phyloP scores from a whole-genome alignment of 1,140 invertebrate species.

The Mercenaria mercenaria region DNA sequence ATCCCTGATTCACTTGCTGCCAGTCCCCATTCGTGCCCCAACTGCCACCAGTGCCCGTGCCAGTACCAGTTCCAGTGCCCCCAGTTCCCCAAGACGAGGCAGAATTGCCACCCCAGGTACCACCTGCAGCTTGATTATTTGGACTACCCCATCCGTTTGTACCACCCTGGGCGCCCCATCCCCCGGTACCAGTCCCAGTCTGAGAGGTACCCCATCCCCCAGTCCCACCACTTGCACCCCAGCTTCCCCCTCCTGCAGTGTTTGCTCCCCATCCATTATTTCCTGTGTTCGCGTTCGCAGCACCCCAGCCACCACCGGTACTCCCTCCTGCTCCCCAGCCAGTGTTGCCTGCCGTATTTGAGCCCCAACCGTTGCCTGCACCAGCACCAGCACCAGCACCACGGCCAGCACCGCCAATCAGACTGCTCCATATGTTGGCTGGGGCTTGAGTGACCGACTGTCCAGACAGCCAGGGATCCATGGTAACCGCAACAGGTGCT shows the following conservation, averaged over 20 bases:
- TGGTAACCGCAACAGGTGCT: constrained; percentile 49
- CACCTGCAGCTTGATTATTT: not conserved
- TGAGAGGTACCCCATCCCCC: not conserved
- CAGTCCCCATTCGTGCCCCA: constrained; percentile 1
- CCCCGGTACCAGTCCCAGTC: too few species aligned
- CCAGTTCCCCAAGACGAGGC: not conserved
- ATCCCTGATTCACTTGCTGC: constrained; percentile 47
- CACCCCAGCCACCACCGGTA: not conserved
- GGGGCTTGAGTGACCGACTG: constrained; percentile 54
- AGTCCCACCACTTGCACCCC: not conserved
- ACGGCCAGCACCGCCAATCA: not conserved
- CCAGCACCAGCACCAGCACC: not conserved
- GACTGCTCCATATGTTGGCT: not conserved
- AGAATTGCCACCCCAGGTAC: not conserved
- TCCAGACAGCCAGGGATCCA: constrained; percentile 62
- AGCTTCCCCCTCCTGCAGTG: not conserved
- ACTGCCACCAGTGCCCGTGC: not conserved
- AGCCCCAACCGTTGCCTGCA: not conserved
- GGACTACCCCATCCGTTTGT: not conserved
- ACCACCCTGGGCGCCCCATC: not conserved
- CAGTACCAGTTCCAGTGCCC: not conserved
- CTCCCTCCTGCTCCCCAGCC: not conserved
- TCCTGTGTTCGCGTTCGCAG: not conserved
- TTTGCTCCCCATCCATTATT: not conserved
- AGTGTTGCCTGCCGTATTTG: not conserved